phyloP scores from a whole-genome alignment of 2,113 vertebrate species.

The Ivindomyrus marchei region DNA sequence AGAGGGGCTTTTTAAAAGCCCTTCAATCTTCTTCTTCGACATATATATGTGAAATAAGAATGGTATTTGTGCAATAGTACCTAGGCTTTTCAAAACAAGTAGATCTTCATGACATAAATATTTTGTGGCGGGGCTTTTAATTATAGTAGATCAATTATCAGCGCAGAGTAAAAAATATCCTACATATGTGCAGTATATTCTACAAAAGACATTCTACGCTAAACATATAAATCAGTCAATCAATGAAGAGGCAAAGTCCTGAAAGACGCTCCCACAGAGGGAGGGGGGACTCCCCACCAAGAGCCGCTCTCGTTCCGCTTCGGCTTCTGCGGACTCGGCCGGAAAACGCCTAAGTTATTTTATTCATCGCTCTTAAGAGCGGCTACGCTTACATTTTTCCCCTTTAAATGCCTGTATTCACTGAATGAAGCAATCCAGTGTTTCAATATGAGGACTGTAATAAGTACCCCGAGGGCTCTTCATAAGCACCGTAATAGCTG shows the following conservation, averaged over 20 bases:
- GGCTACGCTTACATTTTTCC: neutral
- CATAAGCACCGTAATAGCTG: conserved; percentile 60
- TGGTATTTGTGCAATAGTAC: neutral
- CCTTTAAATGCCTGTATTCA: conserved; percentile 37
- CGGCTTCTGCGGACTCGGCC: neutral
- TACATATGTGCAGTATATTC: neutral
- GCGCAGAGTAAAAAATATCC: neutral
- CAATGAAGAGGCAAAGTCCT: neutral
- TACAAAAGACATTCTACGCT: neutral
- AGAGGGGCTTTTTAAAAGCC: neutral
- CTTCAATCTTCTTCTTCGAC: neutral
- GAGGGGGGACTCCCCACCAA: neutral
- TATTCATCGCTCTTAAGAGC: conserved; percentile 14
- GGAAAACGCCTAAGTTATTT: neutral
- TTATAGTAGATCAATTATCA: neutral
- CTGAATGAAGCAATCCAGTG: conserved; percentile 54
- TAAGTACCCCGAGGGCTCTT: conserved; percentile 53
- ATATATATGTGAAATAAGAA: neutral
- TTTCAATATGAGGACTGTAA: conserved; percentile 65
- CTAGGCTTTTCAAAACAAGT: neutral
- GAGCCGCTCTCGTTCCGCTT: neutral
- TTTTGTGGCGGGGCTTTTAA: neutral
- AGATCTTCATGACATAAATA: neutral
- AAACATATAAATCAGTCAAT: neutral
- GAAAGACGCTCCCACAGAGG: neutral